Conservation (phyloP, 2,113 vertebrate genomes). For the Scophthalmus maximus region DNA sequence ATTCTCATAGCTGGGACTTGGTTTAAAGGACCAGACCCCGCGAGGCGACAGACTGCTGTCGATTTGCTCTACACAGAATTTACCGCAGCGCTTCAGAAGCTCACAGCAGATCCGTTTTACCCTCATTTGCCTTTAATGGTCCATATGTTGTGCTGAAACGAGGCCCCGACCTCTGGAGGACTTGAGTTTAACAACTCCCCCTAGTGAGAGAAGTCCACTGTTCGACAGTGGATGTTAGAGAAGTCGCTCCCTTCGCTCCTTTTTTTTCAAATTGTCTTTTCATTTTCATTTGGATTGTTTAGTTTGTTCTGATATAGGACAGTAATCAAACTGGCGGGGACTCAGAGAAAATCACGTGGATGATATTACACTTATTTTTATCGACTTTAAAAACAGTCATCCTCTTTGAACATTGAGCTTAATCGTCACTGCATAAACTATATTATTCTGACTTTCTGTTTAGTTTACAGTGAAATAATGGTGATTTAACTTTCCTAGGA, state of each 20-base stretch:
- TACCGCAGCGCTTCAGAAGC: constrained; percentile 60
- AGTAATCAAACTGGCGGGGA: neutral
- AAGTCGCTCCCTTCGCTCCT: constrained; percentile 2
- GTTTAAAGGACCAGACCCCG: constrained; percentile 33
- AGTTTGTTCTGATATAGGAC: too few relatives aligned
- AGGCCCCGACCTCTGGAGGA: constrained; percentile 63
- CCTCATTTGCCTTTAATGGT: constrained; percentile 71
- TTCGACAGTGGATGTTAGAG: constrained; percentile 35
- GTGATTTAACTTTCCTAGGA: too few relatives aligned
- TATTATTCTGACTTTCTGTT: too few relatives aligned
- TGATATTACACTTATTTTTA: too few relatives aligned
- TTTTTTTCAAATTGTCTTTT: neutral
- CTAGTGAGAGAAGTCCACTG: constrained; percentile 59
- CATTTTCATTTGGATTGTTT: neutral
- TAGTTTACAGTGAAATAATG: neutral
- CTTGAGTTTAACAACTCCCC: constrained; percentile 61
- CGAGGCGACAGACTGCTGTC: too few relatives aligned
- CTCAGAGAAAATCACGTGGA: neutral
- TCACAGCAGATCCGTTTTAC: constrained; percentile 56
- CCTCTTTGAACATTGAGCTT: neutral
- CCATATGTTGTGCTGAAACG: constrained; percentile 60
- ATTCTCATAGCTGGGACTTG: constrained; percentile 19
- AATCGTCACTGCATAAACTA: too few relatives aligned
- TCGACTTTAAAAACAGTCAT: neutral
- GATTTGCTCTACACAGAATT: constrained; percentile 51